These are phyloP conservation scores for Amblyornis subalaris DNA, from an alignment of 2,113 vertebrate species.

Conservation along the genomic window DNA sequence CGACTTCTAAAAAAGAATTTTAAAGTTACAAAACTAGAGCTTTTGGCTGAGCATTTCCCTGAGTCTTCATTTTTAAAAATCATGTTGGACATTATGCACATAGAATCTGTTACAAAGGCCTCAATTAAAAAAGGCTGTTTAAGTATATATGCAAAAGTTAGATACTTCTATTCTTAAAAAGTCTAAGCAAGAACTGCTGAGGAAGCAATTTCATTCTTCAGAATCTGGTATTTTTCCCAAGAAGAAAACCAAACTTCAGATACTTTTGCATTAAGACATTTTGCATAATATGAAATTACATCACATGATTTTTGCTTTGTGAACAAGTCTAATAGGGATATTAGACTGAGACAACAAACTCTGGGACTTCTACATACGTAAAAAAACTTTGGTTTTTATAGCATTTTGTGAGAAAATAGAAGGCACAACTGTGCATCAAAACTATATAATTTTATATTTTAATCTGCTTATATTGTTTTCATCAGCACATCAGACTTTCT, in stretches of 20 bases:
- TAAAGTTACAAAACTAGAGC: slow-evolving; percentile 35
- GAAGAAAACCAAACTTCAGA: not conserved
- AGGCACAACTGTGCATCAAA: slow-evolving; percentile 28
- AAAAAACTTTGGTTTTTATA: slow-evolving; percentile 41
- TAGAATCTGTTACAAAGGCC: not conserved
- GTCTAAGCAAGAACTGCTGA: not conserved
- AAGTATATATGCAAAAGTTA: not conserved
- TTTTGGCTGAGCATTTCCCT: slow-evolving; percentile 72
- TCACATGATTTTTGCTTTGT: not conserved
- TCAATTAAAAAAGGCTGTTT: not conserved
- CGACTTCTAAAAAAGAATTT: not conserved
- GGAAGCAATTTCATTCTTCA: not conserved
- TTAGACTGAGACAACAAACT: not conserved
- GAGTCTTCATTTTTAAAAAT: slow-evolving; percentile 62
- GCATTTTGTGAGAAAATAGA: slow-evolving; percentile 1
- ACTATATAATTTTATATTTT: not conserved
- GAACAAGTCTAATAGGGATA: not conserved
- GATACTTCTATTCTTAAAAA: not conserved
- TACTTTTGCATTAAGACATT: not conserved
- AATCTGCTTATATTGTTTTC: not conserved
- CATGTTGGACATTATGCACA: not conserved
- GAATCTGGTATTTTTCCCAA: not conserved
- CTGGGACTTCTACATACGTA: not conserved
- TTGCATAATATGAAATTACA: not conserved
- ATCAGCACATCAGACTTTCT: not conserved